Evolutionary conservation across 2,113 vertebrate genomes (phyloP).

Genomic region (Glaucomys volans): DNA sequence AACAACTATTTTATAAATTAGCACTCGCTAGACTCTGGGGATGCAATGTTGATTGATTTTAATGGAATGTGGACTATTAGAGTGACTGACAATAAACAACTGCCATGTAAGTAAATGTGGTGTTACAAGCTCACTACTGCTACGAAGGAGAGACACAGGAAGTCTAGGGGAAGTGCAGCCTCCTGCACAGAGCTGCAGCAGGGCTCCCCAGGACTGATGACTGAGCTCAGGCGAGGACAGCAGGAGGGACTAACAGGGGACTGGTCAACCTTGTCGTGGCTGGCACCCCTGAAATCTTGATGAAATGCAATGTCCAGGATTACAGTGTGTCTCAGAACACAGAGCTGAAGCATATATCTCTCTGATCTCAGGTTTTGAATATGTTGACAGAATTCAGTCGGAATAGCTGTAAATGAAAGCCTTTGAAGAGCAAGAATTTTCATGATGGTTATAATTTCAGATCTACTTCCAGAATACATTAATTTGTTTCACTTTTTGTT

Average conservation of each 20-base stretch:
- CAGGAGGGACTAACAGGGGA: not conserved
- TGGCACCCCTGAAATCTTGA: not conserved
- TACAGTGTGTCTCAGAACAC: not conserved
- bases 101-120: not conserved
- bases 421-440: constrained; percentile 34
- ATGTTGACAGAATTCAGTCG: constrained; percentile 55
- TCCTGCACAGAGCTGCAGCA: not conserved
- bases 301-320: not conserved
- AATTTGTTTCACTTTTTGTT: constrained; percentile 50
- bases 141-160: not conserved
- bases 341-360: not conserved
- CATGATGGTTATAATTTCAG: constrained; percentile 60
- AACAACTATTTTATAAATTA: constrained; percentile 17
- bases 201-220: not conserved
- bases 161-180: not conserved
- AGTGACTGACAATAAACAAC: constrained; percentile 39
- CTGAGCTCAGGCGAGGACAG: not conserved
- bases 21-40: not conserved
- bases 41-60: not conserved
- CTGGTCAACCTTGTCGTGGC: not conserved
- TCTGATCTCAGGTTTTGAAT: constrained; percentile 45
- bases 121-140: not conserved
- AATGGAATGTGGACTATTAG: not conserved
- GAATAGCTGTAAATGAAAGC: constrained; percentile 12
- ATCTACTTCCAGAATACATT: constrained; percentile 11